Conservation (phyloP, 2,888 invertebrate species). For the Drosophila greeni region DNA sequence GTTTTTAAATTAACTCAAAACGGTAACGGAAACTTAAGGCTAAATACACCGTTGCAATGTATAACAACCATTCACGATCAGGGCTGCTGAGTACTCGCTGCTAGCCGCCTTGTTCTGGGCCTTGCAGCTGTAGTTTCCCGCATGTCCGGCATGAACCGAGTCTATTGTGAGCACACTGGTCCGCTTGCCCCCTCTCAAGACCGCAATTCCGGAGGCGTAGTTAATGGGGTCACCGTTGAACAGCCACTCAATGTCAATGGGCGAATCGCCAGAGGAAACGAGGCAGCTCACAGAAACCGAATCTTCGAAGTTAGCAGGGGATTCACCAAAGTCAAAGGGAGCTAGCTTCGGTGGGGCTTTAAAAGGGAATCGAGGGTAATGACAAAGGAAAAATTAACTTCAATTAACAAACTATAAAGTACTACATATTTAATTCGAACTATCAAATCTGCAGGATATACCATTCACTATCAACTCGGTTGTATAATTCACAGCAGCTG, state of each 20-base stretch:
- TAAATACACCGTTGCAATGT: not conserved
- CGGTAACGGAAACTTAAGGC: not conserved
- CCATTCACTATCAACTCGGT: slow-evolving; percentile 84
- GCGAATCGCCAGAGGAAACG: slow-evolving; percentile 84
- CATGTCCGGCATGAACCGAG: slow-evolving; percentile 84
- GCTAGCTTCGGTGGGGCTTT: slow-evolving; percentile 87
- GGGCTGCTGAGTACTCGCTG: slow-evolving; percentile 83
- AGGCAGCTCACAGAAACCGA: slow-evolving; percentile 85
- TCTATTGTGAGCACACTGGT: slow-evolving; percentile 84
- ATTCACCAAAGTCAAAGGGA: slow-evolving; percentile 87
- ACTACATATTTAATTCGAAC: not conserved
- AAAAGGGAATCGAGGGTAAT: slow-evolving; percentile 30
- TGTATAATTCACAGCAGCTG: slow-evolving; percentile 84
- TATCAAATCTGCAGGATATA: not conserved
- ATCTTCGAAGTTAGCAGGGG: slow-evolving; percentile 85
- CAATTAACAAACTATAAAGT: slow-evolving; percentile 7
- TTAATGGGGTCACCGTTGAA: slow-evolving; percentile 79
- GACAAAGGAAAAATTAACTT: not conserved
- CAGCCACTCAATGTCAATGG: slow-evolving; percentile 85
- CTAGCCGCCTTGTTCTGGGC: slow-evolving; percentile 81
- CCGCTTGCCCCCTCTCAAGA: slow-evolving; percentile 82
- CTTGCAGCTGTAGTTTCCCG: slow-evolving; percentile 87
- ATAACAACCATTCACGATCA: slow-evolving; percentile 84
- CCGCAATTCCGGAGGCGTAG: slow-evolving; percentile 80
- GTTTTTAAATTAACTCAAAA: slow-evolving; percentile 37